Percentiles rank a stretch among this genome's conserved stretches.
These are phyloP conservation scores for Hybos culiciformis DNA, from an alignment of 2,888 invertebrate species.

Conservation along the genomic window DNA sequence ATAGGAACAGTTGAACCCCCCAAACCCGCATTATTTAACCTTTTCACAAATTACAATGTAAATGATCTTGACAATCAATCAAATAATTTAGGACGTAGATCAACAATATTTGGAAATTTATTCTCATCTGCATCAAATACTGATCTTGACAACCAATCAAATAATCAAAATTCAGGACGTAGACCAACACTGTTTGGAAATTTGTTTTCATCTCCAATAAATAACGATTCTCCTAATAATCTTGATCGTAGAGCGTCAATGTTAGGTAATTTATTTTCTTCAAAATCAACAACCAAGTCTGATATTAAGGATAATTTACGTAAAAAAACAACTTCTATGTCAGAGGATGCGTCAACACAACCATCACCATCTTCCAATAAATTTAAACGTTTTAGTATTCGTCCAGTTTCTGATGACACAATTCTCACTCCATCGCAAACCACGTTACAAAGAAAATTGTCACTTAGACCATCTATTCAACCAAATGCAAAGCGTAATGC, in stretches of 20 bases:
- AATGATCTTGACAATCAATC: not conserved
- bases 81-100: slow-evolving; percentile 19
- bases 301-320: slow-evolving; percentile 33
- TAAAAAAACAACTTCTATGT: slow-evolving; percentile 26
- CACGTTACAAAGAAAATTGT: slow-evolving; percentile 29
- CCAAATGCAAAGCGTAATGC: slow-evolving; percentile 24
- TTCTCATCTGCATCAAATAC: slow-evolving; percentile 15
- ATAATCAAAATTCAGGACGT: slow-evolving; percentile 4
- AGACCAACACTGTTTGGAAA: slow-evolving; percentile 22
- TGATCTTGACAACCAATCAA: not conserved
- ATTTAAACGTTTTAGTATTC: slow-evolving; percentile 13
- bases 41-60: slow-evolving; percentile 34
- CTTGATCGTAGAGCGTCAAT: slow-evolving; percentile 16
- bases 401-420: slow-evolving; percentile 11
- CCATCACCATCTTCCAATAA: slow-evolving; percentile 1
- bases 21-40: slow-evolving; percentile 36
- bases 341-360: slow-evolving; percentile 4
- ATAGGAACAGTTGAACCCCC: slow-evolving; percentile 41
- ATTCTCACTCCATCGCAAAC: slow-evolving; percentile 19
- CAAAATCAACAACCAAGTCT: slow-evolving; percentile 23
- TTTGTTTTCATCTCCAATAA: slow-evolving; percentile 27
- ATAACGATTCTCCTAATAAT: not conserved
- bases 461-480: slow-evolving; percentile 25
- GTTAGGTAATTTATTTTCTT: slow-evolving; percentile 32
- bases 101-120: slow-evolving; percentile 29